Base-by-base conservation (phyloP, 1,140 invertebrate genomes). In the Saccostrea cuccullata region DNA sequence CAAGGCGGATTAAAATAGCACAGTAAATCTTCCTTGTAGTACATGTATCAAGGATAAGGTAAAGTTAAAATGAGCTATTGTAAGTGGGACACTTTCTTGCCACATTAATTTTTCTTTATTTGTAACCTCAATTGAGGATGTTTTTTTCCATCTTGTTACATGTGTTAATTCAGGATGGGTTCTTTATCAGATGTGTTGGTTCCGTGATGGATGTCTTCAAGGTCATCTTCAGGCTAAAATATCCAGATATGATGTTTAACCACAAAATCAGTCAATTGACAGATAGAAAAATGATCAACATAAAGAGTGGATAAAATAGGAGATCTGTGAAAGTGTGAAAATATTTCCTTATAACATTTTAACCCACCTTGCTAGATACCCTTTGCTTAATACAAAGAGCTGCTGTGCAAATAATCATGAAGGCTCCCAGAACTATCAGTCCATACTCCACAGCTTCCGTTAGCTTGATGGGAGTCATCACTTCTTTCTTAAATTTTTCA, bases 371-470 rank as follows among this genome's bases (percentile, higher is more conserved):
- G 6, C 47, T 26, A 17, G 40, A 67, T 23, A 64, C 36, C 47
- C 70, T 87, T 17, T 86, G 60, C 60, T 90, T 92, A 47, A 89
- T 58, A 55, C 87, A 26, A 60, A 89, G 23, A 17, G 70, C 55
- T 30, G 88, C 17, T n/a, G 88, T 84, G 73, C 87, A 89, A 77
- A 91, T 58, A 0, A 91, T 26, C 17, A 92, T 73, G 56, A 92
- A 89, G 47, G 60, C 86, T 15, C 91, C 91, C 23, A 91, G 20
- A 11, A 88, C 86, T 56, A 92, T 92, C 47, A 91, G 85, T 6
- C 90, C 89, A 88, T 91, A 91, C 89, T 92, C 87, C 8, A 91
- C 90, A 26, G 89, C 91, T 58, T 92, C 67, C 56, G 91, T 90
- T 15, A 91, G 77, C 26, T 88, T 90, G 2, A 92, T 60, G 2